Base-by-base conservation (phyloP, 1,140 invertebrate species). In the Oncopodura yosiiana region DNA sequence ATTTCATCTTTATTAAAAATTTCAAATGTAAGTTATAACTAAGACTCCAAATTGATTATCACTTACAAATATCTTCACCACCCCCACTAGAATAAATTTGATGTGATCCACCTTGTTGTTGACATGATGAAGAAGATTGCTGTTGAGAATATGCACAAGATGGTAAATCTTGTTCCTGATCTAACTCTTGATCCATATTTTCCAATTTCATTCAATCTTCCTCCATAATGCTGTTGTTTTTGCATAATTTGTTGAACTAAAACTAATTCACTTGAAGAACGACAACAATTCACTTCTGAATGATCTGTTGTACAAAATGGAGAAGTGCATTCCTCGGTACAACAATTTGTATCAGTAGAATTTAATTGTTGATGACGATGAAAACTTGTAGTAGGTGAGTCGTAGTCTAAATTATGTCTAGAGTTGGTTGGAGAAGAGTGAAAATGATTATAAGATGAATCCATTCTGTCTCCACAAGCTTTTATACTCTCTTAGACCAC, bases 371-470 rank as follows among this genome's bases (percentile, higher is more conserved):
- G 53, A 46, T 44, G 53, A 23, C 49, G 46, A 23, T 45, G 16
- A 21, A 8, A 32, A 12, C 14, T 26, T 23, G 49, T 43, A 16
- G 49, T 19, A 24, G 34, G 18, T 27, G 49, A 19, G 27, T 52
- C 29, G 26, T 36, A 41, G 18, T 41, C n/a, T n/a, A n/a, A n/a
- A 24, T 49, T 37, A 18, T 26, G 26, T n/a, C 34, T 23, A 24
- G 32, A 36, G 18, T 46, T 21, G 27, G 37, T 27, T 26, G 53
- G 58, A 51, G 55, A 53, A 30, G 53, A 53, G 27, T 42, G 50
- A 54, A 59, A 59, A 49, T 59, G 52, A 24, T 16, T 50, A 24
- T 53, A 59, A 54, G 49, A 16, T n/a, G 56, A 52, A 14, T 58
- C 56, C 56, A 58, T 58, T 8, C 21, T 49, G 45, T n/a, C 19